Evolutionary conservation across 2,888 invertebrate genomes (phyloP).

Genomic region (Opisthograptis luteolata): DNA sequence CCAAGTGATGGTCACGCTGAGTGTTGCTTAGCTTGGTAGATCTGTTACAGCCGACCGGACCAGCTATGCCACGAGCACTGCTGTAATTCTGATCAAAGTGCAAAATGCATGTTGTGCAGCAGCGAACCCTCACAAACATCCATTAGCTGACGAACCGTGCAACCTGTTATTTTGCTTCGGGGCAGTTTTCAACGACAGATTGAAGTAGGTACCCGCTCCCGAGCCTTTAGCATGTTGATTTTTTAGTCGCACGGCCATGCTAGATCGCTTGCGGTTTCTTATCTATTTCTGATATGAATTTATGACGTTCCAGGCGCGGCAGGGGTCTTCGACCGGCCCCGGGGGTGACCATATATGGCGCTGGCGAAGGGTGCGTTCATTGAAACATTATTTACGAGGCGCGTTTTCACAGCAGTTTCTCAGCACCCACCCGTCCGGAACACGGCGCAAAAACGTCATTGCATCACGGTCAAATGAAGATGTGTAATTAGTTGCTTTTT

Average conservation of each 20-base stretch:
- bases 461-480: slow-evolving; percentile 82
- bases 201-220: slow-evolving; percentile 2
- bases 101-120: not conserved
- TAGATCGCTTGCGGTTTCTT: slow-evolving; percentile 21
- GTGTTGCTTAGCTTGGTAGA: too few relatives aligned
- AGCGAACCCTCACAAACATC: not conserved
- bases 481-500: slow-evolving; percentile 78
- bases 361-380: slow-evolving; percentile 42
- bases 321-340: slow-evolving; percentile 41
- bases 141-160: slow-evolving; percentile 3
- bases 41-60: too few relatives aligned
- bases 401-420: slow-evolving; percentile 66
- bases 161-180: not conserved
- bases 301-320: slow-evolving; percentile 19
- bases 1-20: too few relatives aligned
- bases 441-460: slow-evolving; percentile 64
- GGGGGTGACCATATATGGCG: slow-evolving; percentile 43
- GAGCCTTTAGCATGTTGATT: slow-evolving; percentile 2
- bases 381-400: slow-evolving; percentile 37
- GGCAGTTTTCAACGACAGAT: not conserved
- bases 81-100: not conserved
- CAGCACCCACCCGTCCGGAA: slow-evolving; percentile 66
- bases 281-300: slow-evolving; percentile 25
- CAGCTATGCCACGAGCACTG: too few relatives aligned
- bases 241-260: slow-evolving; percentile 11